phyloP scores from a whole-genome alignment of 2,888 invertebrate species.

The Nasonia oneida region DNA sequence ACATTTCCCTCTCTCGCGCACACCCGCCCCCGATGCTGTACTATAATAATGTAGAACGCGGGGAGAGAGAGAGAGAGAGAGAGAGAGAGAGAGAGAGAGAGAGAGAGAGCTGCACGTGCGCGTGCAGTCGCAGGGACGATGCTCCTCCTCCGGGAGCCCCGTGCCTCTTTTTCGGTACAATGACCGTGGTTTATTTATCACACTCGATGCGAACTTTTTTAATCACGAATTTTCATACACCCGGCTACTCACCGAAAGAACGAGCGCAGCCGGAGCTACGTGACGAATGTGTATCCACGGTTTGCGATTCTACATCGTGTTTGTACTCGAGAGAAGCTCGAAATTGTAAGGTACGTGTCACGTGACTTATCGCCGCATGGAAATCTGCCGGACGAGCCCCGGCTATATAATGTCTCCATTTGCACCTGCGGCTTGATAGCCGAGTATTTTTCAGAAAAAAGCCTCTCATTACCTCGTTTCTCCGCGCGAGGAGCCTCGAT shows the following conservation, averaged over 20 bases:
- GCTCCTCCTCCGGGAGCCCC: not conserved
- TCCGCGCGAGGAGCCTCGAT: not conserved
- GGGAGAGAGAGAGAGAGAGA: too few relatives aligned
- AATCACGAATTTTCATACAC: not conserved
- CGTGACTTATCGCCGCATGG: constrained; percentile 39
- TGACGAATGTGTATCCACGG: not conserved
- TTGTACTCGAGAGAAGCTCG: not conserved
- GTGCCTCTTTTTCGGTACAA: not conserved
- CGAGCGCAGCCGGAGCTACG: not conserved
- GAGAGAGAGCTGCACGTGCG: not conserved
- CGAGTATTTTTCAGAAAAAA: not conserved
- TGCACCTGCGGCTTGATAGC: not conserved
- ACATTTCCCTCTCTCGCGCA: constrained; percentile 40
- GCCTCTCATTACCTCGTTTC: not conserved
- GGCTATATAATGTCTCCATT: constrained; percentile 11
- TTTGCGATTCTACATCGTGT: not conserved
- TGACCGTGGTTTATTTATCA: too few relatives aligned
- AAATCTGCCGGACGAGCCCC: constrained; percentile 17
- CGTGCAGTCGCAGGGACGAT: constrained; percentile 24
- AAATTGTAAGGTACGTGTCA: constrained; percentile 31
- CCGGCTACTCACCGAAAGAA: not conserved
- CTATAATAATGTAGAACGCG: not conserved
- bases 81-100: too few relatives aligned
- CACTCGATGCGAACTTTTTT: not conserved
- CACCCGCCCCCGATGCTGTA: not conserved